Evolutionary conservation across 2,888 invertebrate species (phyloP), one percentile per base, ranked within the genome.

Genomic region (Lymantria monacha): DNA sequence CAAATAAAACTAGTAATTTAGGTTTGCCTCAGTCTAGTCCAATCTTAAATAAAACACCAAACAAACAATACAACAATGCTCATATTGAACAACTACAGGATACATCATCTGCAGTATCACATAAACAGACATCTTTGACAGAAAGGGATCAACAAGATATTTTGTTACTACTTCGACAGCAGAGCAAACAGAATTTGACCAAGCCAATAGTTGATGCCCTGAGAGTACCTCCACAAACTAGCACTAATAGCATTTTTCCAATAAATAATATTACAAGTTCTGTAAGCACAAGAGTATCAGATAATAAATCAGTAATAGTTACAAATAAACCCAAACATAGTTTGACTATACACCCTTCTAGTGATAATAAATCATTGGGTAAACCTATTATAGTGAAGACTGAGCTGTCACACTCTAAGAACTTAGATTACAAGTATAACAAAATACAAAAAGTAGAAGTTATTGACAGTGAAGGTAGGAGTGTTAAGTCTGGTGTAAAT

Each of bases 111-210:
- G 9, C 30, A 5, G 0, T 14, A 15, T 9, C 53, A 9, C 55
- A 41, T 36, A 53, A 55, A 33, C 5, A 43, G 2, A 52, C 63
- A 9, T 51, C 49, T 44, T 55, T 85, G 37, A 72, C 79, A 9
- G 81, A 85, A 51, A 78, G 70, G 44, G 87, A 87, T 56, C 82
- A 84, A 55, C 69, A 76, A 44, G 86, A 89, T 43, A 53, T 89
- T 42, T 12, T 81, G 15, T 60, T 66, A 30, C 68, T 89, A 48
- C 57, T 86, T 44, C 70, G 76, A 49, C 87, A 87, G 51, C 73
- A 85, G 59, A 79, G 63, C 51, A 78, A 75, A 61, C 62, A 80
- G 40, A 77, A 77, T 56, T 45, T 63, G 8, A 66, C 38, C 9
- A 51, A 30, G 13, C 47, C 43, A 0, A 61, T 40, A 38, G 30